A percentile compares a stretch with the other conserved stretches of the same genome.
These are phyloP conservation scores for Emydocephalus ijimae DNA, from an alignment of 2,113 vertebrate genomes.

Conservation along the genomic window DNA sequence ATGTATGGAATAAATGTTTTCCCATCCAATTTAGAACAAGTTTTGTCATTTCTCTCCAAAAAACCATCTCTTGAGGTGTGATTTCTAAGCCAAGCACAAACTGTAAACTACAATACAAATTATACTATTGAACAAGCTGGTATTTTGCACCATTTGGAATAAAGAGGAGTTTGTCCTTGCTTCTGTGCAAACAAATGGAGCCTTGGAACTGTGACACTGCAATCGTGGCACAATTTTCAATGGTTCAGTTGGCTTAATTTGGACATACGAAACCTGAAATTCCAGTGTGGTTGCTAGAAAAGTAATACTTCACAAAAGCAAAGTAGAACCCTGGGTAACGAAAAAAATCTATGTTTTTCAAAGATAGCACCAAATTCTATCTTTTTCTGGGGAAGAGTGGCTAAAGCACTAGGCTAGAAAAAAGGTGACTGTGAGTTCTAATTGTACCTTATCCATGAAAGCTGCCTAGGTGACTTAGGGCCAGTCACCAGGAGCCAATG, in stretches of 20 bases:
- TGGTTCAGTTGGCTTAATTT: background rate
- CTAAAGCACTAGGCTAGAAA: background rate
- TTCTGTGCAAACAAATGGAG: background rate
- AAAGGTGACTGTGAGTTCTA: too few species aligned
- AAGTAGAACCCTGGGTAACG: background rate
- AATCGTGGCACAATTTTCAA: constrained; percentile 28
- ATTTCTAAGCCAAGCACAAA: constrained; percentile 12
- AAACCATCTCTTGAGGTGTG: constrained; percentile 11
- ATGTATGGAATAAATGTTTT: background rate
- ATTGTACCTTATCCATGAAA: background rate
- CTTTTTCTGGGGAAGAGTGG: background rate
- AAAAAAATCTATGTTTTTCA: background rate
- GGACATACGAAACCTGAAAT: background rate
- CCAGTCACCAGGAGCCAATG: too few species aligned
- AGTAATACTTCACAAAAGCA: background rate
- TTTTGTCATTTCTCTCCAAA: constrained; percentile 7
- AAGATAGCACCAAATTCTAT: background rate
- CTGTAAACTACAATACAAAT: constrained; percentile 34
- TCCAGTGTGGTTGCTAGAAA: background rate
- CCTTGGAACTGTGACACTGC: background rate
- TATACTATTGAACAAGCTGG: constrained; percentile 16
- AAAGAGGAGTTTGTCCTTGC: background rate
- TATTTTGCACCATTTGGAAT: constrained; percentile 32
- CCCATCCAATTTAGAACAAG: constrained; percentile 8
- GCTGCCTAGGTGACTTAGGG: background rate